Evolutionary conservation across 2,113 vertebrate species (phyloP).

Genomic region (Scartelaos histophorus): DNA sequence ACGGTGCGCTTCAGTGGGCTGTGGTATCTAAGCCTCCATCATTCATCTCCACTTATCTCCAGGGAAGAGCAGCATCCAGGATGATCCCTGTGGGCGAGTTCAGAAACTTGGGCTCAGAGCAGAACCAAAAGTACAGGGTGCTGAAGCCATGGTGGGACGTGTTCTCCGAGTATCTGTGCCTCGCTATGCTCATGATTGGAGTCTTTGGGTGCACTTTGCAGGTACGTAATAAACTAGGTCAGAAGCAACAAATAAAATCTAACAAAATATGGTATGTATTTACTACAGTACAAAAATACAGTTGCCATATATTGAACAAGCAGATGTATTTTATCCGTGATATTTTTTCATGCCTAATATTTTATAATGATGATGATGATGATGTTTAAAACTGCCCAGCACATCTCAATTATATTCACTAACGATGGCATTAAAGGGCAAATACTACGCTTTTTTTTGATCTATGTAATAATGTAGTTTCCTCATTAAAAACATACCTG

Average conservation of each 20-base stretch:
- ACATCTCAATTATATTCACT: too few species aligned
- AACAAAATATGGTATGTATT: not conserved
- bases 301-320: not conserved
- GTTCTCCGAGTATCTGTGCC: slow-evolving; percentile 85
- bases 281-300: not conserved
- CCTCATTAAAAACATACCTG: too few species aligned
- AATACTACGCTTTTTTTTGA: too few species aligned
- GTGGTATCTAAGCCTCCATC: not conserved
- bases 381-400: too few species aligned
- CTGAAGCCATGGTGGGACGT: slow-evolving; percentile 96
- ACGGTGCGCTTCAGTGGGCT: too few species aligned
- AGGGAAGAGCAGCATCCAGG: slow-evolving; percentile 52
- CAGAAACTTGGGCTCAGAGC: slow-evolving; percentile 79
- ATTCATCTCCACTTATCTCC: slow-evolving; percentile 14
- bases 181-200: slow-evolving; percentile 90
- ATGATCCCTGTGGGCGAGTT: slow-evolving; percentile 92
- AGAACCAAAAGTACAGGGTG: slow-evolving; percentile 82
- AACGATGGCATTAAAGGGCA: too few species aligned
- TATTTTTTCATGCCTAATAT: too few species aligned
- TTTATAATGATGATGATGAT: too few species aligned
- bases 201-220: slow-evolving; percentile 91
- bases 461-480: too few species aligned
- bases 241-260: not conserved
- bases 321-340: too few species aligned
- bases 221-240: slow-evolving; percentile 59